A percentile compares a stretch with the other conserved stretches of the same genome.
Conservation (phyloP, 2,888 invertebrate genomes). For the Lasioglossum morio region DNA sequence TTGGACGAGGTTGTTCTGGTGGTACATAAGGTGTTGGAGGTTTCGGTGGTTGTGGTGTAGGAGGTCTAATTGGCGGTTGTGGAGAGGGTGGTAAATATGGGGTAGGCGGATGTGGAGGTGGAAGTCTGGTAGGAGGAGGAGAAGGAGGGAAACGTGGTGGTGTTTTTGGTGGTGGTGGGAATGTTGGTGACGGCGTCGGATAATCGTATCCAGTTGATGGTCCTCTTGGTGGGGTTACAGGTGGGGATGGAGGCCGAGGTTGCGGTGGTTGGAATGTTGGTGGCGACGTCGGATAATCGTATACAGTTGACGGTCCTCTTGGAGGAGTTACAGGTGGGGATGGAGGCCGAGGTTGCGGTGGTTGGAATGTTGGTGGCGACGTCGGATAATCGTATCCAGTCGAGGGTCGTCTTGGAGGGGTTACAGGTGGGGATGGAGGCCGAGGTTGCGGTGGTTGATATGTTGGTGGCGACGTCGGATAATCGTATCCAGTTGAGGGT, state of each 20-base stretch:
- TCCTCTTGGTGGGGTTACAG: slow-evolving; percentile 43
- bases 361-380: slow-evolving; percentile 74
- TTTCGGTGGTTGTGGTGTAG: slow-evolving; percentile 44
- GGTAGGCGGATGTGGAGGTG: slow-evolving; percentile 53
- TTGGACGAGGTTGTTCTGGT: slow-evolving; percentile 56
- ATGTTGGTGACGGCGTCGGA: slow-evolving; percentile 26
- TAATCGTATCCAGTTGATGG: slow-evolving; percentile 62
- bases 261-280: slow-evolving; percentile 75
- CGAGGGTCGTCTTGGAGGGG: slow-evolving; percentile 50
- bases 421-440: slow-evolving; percentile 16
- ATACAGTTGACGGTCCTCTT: slow-evolving; percentile 58
- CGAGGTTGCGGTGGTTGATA: slow-evolving; percentile 73
- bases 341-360: not conserved
- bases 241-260: slow-evolving; percentile 46
- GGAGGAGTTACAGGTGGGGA: slow-evolving; percentile 37
- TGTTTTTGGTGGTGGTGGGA: slow-evolving; percentile 74
- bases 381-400: slow-evolving; percentile 60
- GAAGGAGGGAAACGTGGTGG: not conserved
- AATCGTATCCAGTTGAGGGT: slow-evolving; percentile 58
- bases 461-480: slow-evolving; percentile 35
- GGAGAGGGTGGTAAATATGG: slow-evolving; percentile 54
- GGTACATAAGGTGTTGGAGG: slow-evolving; percentile 62
- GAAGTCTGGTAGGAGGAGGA: not conserved
- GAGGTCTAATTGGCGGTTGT: slow-evolving; percentile 34
- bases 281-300: slow-evolving; percentile 45